phyloP scores from a whole-genome alignment of 2,888 invertebrate genomes.

The Limnephilus auricula region DNA sequence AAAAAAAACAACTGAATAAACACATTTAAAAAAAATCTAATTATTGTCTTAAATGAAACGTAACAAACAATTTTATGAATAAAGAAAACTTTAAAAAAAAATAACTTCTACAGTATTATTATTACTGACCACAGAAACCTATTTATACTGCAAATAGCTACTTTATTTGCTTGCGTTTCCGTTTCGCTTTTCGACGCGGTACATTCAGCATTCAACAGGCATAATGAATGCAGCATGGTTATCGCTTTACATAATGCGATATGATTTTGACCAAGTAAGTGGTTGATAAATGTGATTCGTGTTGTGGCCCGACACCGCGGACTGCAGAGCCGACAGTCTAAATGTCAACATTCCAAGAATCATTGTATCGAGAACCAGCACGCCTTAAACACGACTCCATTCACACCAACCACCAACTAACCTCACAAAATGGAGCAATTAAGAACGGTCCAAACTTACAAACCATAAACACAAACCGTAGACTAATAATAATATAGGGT shows the following conservation, averaged over 20 bases:
- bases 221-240: neutral
- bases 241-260: neutral
- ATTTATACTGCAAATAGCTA: neutral
- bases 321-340: slow-evolving; percentile 2
- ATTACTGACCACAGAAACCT: neutral
- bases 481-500: neutral
- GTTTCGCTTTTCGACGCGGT: neutral
- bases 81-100: too few relatives aligned
- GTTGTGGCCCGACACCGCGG: neutral
- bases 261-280: neutral
- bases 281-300: slow-evolving; percentile 5
- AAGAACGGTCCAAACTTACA: neutral
- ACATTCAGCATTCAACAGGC: neutral
- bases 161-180: neutral
- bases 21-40: neutral
- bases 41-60: neutral
- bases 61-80: too few relatives aligned
- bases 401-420: neutral
- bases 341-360: slow-evolving; percentile 29
- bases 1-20: too few relatives aligned
- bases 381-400: neutral
- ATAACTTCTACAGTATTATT: neutral
- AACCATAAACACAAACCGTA: neutral
- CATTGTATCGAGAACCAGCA: neutral
- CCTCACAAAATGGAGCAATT: slow-evolving; percentile 26